A percentile compares a stretch with the other conserved stretches of the same genome.
Evolutionary conservation across 2,797 vertebrate species (phyloP).

Genomic region (Squalus acanthias): DNA sequence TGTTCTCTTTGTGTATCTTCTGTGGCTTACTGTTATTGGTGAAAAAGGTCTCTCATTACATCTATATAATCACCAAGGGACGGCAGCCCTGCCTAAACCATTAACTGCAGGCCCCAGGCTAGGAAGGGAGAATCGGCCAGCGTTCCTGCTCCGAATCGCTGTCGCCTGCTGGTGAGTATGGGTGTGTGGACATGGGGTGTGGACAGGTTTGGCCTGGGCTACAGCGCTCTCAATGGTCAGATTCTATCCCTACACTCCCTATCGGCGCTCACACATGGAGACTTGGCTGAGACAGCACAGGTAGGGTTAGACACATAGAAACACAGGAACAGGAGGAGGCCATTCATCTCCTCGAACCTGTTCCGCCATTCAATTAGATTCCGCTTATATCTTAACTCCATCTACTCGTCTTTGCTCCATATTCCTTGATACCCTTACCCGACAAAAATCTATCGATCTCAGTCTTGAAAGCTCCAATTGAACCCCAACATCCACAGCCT

Average conservation of each 20-base stretch:
- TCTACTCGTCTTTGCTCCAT: background rate
- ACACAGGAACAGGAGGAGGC: no score
- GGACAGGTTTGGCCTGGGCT: background rate
- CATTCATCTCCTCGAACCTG: background rate
- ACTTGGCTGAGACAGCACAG: background rate
- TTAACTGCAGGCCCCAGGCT: background rate
- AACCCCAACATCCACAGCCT: background rate
- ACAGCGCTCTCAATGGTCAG: background rate
- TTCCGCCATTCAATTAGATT: background rate
- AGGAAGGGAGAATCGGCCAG: background rate
- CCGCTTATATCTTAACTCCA: background rate
- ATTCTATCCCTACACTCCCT: background rate
- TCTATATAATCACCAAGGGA: background rate
- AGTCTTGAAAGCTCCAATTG: background rate
- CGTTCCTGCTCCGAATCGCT: background rate
- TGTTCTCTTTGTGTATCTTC: background rate
- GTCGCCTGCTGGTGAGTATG: background rate
- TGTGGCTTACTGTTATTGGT: background rate
- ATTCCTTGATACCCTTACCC: background rate
- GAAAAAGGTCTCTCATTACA: background rate
- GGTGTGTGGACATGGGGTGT: background rate
- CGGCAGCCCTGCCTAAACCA: background rate
- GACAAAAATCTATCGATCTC: background rate
- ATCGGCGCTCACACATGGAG: background rate
- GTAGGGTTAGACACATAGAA: background rate